A percentile compares a stretch with the other conserved stretches of the same genome.
These are phyloP conservation scores for Drosophila fulvimacula DNA, from an alignment of 2,888 invertebrate species.

Conservation along the genomic window DNA sequence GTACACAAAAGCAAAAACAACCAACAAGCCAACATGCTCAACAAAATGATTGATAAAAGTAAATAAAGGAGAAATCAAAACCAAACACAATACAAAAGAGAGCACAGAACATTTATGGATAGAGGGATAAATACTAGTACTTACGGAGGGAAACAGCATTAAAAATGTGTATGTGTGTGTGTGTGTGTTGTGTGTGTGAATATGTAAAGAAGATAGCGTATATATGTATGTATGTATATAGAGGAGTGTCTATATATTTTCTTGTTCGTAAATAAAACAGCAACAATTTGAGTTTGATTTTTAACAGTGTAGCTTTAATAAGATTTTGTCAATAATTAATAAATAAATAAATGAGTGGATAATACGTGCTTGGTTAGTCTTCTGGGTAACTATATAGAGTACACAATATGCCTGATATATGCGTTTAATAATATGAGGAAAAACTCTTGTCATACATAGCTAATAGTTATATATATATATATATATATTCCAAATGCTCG, in stretches of 20 bases:
- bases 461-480: conserved; percentile 56
- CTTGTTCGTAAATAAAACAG: conserved; percentile 71
- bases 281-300: conserved; percentile 70
- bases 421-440: conserved; percentile 23
- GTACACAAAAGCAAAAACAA: conserved; percentile 67
- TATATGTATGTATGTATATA: conserved; percentile 9
- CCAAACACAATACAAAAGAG: conserved; percentile 22
- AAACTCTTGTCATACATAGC: conserved; percentile 50
- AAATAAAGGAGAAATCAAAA: conserved; percentile 17
- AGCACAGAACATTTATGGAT: conserved; percentile 54
- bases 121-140: conserved; percentile 48
- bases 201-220: conserved; percentile 26
- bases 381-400: conserved; percentile 50
- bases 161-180: conserved; percentile 21
- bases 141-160: conserved; percentile 43
- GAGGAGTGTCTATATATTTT: conserved; percentile 27
- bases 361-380: conserved; percentile 72
- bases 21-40: conserved; percentile 77
- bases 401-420: conserved; percentile 49
- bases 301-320: conserved; percentile 76
- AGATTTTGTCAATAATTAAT: conserved; percentile 45
- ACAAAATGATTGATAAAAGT: conserved; percentile 26
- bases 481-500: conserved; percentile 25
- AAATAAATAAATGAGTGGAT: conserved; percentile 41
- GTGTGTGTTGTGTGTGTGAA: conserved; percentile 22